phyloP scores from a whole-genome alignment of 2,113 vertebrate species.

The Myiagra hebetior region DNA sequence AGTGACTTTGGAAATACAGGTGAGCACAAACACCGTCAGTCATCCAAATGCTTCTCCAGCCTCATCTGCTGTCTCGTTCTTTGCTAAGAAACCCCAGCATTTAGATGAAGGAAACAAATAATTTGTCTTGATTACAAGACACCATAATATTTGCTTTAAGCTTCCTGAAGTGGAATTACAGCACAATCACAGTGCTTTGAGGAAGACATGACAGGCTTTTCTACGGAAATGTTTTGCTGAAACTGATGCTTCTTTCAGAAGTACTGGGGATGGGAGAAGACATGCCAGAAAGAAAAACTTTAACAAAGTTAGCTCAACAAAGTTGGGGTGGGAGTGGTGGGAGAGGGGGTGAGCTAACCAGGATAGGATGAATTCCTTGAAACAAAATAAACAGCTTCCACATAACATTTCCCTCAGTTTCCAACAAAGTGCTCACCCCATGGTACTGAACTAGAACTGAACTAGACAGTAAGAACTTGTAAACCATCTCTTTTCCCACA shows the following conservation, averaged over 20 bases:
- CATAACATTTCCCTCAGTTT: neutral
- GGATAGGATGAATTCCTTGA: neutral
- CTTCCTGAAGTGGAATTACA: neutral
- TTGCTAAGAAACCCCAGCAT: neutral
- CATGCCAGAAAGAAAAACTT: neutral
- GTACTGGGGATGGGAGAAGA: neutral
- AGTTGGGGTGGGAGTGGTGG: accelerated
- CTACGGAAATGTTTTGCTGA: neutral
- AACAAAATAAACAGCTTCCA: neutral
- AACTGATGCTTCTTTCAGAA: neutral
- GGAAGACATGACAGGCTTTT: neutral
- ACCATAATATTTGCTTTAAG: constrained; percentile 25
- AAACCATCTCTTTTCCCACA: neutral
- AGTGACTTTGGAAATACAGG: neutral
- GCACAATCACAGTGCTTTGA: neutral
- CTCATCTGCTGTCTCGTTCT: constrained; percentile 31
- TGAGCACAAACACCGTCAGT: neutral
- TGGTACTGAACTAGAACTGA: neutral
- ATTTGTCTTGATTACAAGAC: constrained; percentile 19
- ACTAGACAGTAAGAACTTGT: neutral
- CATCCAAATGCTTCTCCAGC: neutral
- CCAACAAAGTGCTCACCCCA: neutral
- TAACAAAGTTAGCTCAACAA: neutral
- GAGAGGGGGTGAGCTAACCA: accelerated
- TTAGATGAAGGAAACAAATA: neutral